Conservation (phyloP, 2,888 invertebrate species). For the Pammene fasciana region DNA sequence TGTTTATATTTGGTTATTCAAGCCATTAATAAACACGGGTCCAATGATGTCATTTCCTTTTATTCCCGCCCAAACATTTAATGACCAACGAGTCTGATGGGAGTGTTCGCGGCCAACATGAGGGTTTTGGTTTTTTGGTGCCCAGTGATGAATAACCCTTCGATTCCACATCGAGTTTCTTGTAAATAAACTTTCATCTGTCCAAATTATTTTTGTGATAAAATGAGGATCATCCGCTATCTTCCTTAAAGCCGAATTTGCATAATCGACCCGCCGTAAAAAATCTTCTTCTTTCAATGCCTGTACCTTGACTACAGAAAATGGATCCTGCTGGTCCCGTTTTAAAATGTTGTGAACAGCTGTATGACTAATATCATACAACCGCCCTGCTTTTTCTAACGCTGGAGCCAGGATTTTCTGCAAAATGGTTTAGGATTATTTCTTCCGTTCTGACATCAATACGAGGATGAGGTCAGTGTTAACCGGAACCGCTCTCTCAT, state of each 20-base stretch:
- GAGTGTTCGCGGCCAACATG: background rate
- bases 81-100: background rate
- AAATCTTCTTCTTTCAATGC: background rate
- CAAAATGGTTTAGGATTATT: constrained; percentile 2
- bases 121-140: background rate
- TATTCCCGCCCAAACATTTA: constrained; percentile 13
- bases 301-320: constrained; percentile 6
- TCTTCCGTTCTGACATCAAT: constrained; percentile 1
- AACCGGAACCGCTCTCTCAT: background rate
- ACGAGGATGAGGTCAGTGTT: background rate
- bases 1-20: no score
- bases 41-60: constrained; percentile 3
- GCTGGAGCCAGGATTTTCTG: constrained; percentile 6
- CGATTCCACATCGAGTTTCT: constrained; percentile 20
- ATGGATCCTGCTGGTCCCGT: background rate
- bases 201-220: background rate
- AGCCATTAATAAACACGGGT: background rate
- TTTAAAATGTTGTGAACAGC: background rate
- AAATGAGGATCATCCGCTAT: background rate
- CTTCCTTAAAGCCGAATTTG: background rate
- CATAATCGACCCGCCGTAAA: background rate
- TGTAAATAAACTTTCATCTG: background rate
- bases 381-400: constrained; percentile 6
- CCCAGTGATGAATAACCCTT: constrained; percentile 1
- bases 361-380: constrained; percentile 10